Percentiles rank a stretch among this genome's conserved stretches.
These are phyloP conservation scores for Stichopus horrens DNA, from an alignment of 53 echinoderm and acorn worm genomes.

Conservation along the genomic window DNA sequence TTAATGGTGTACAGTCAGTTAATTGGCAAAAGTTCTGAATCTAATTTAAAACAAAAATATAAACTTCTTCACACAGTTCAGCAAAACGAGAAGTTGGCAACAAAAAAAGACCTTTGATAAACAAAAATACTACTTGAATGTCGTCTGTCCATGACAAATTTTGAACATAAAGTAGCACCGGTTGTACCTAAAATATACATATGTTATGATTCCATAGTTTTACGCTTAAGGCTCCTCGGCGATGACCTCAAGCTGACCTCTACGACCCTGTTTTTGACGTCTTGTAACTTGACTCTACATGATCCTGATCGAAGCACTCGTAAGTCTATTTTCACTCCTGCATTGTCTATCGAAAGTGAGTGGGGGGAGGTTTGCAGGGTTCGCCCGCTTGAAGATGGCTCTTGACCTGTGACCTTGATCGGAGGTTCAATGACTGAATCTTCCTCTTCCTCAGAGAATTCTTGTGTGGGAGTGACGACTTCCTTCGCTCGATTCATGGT, in stretches of 20 bases:
- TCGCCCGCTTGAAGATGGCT: background rate
- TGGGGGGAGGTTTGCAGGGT: background rate
- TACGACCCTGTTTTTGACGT: conserved; percentile 32
- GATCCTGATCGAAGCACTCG: conserved; percentile 7
- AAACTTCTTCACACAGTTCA: no score
- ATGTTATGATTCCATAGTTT: conserved; percentile 40
- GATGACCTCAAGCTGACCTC: conserved; percentile 9
- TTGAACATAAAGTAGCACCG: background rate
- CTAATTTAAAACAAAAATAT: no score
- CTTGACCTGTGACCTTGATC: background rate
- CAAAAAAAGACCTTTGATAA: no score
- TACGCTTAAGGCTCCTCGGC: conserved; percentile 28
- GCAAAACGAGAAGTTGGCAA: no score
- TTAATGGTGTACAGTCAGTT: no score
- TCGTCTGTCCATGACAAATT: no score
- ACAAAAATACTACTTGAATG: no score
- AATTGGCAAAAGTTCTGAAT: no score
- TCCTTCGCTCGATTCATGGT: conserved; percentile 54
- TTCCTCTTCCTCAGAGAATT: conserved; percentile 57
- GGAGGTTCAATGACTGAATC: background rate
- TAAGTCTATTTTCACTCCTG: background rate
- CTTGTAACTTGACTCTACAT: conserved; percentile 24
- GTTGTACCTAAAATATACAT: background rate
- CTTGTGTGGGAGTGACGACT: conserved; percentile 79
- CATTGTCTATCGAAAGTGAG: background rate